Evolutionary conservation across 2,113 vertebrate species (phyloP), one percentile per base, ranked within the genome.

Genomic region (Elephas maximus): DNA sequence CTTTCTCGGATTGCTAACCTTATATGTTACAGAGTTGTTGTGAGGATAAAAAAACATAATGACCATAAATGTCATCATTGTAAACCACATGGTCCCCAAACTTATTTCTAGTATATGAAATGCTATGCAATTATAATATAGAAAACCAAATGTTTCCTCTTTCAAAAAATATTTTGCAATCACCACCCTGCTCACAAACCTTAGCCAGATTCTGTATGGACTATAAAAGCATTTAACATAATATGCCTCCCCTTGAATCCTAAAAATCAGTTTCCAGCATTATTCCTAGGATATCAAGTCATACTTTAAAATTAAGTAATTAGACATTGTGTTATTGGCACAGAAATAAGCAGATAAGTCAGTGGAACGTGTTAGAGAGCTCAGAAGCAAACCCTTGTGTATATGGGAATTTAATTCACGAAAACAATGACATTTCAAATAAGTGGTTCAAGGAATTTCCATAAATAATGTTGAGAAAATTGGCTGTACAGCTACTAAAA

Each of bases 341-440:
- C 4, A 90, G 51, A 74, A 23, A 23, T 48, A 87, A 83, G 71
- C 45, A 87, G 91, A 93, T 85, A 95, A 91, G 77, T 45, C 87
- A 48, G 17, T 51, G 51, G 33, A 93, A 69, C 9, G 21, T 57
- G 69, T 74, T 63, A 86, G 21, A 45, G 67, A 84, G 5, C 62
- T 88, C 63, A 93, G 91, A 94, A 90, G 80, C 44, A 74, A 95
- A 89, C 10, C 6, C 37, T 93, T 53, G 23, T 74, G 12, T 74
- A 80, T 44, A 33, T 76, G 44, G 73, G 92, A 71, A 94, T 87
- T 86, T 65, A 74, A 23, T 82, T 93, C 44, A 62, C 83, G 45
- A 94, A 93, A 95, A 83, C 90, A 91, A 92, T 45, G 41, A 26
- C 80, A 74, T 94, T 90, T 83, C 71, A 92, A 90, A 90, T 71